These are phyloP conservation scores for Actinostola sp. DNA, from an alignment of 92 coral and sea anemone species.

Conservation along the genomic window DNA sequence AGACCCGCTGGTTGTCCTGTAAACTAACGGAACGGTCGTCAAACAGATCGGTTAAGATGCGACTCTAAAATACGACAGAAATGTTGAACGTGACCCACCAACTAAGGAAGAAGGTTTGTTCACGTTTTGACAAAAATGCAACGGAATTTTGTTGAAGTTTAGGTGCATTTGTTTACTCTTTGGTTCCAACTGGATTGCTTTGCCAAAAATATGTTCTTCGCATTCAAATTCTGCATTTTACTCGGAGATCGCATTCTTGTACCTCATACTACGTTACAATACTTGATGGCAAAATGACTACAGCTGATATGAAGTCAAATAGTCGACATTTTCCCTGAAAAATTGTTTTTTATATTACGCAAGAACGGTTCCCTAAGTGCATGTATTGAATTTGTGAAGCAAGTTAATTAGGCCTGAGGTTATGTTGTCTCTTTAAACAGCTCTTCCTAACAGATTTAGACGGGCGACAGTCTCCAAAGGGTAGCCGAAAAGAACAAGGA, in stretches of 20 bases:
- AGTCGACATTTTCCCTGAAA: too few relatives aligned
- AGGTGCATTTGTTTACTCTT: constrained; percentile 30
- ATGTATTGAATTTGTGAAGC: neutral
- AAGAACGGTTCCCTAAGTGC: neutral
- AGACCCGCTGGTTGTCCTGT: constrained; percentile 5
- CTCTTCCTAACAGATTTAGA: constrained; percentile 80
- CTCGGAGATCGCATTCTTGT: neutral
- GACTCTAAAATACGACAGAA: constrained; percentile 7
- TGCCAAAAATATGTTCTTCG: neutral
- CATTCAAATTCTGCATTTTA: neutral
- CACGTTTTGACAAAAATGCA: neutral
- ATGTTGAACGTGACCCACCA: constrained; percentile 92
- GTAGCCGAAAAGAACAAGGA: constrained; percentile 14
- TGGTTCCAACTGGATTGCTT: constrained; percentile 20
- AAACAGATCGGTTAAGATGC: neutral
- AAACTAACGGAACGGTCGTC: neutral
- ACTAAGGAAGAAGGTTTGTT: constrained; percentile 83
- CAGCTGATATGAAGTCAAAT: too few relatives aligned
- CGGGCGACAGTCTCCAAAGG: constrained; percentile 51
- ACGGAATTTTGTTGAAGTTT: constrained; percentile 7
- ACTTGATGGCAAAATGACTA: too few relatives aligned
- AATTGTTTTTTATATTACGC: too few relatives aligned
- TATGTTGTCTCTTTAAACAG: constrained; percentile 20
- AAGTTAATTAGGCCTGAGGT: neutral
- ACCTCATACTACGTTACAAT: too few relatives aligned